phyloP scores from a whole-genome alignment of 2,797 vertebrate species.

The Pseudomugil gertrudae region DNA sequence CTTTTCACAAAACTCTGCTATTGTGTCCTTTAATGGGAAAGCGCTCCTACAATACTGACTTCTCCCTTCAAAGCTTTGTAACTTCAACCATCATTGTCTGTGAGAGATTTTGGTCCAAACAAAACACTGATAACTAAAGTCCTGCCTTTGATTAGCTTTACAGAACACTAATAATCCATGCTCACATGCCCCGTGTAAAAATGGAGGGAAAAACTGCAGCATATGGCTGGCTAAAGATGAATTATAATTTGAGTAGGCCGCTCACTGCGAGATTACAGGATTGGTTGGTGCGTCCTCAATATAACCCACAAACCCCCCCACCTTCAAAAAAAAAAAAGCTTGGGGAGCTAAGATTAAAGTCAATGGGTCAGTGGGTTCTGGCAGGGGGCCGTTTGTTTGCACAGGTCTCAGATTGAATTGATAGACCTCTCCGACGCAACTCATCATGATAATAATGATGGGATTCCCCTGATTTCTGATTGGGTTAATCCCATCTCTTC shows the following conservation, averaged over 20 bases:
- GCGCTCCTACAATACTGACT: conserved; percentile 29
- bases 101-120: conserved; percentile 30
- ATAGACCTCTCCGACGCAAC: conserved; percentile 40
- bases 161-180: conserved; percentile 58
- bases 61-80: conserved; percentile 10
- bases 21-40: neutral
- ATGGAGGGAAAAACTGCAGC: conserved; percentile 33
- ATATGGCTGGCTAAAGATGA: conserved; percentile 70
- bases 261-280: conserved; percentile 64
- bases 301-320: conserved; percentile 32
- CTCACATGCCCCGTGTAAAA: conserved; percentile 28
- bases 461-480: conserved; percentile 63
- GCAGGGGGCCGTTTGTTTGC: conserved; percentile 16
- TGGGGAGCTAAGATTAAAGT: conserved; percentile 62
- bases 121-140: conserved; percentile 33
- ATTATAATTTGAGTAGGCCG: conserved; percentile 62
- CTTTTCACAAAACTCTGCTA: conserved; percentile 26
- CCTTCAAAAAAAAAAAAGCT: conserved; percentile 25
- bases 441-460: conserved; percentile 65
- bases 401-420: conserved; percentile 44
- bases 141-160: conserved; percentile 63
- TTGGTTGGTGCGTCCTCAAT: conserved; percentile 43
- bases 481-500: conserved; percentile 63
- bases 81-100: conserved; percentile 4
- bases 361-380: conserved; percentile 56